These are phyloP conservation scores for Grantiella picta DNA, from an alignment of 2,113 vertebrate genomes.

Conservation along the genomic window DNA sequence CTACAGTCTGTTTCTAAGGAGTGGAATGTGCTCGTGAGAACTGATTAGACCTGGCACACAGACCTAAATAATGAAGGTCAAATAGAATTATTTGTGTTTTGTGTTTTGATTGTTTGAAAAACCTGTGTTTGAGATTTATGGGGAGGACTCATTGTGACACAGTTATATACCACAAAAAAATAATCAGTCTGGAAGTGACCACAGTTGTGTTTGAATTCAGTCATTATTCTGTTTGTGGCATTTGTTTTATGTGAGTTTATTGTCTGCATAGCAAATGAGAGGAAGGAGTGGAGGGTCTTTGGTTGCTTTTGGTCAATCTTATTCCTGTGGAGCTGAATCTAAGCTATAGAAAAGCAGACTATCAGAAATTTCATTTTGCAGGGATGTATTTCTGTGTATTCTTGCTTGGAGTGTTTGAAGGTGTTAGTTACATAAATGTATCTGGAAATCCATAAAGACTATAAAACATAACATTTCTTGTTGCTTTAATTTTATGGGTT, in stretches of 20 bases:
- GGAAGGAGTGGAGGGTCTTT: not conserved
- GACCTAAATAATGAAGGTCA: conserved; percentile 58
- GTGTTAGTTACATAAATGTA: not conserved
- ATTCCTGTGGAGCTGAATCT: not conserved
- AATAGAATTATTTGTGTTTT: not conserved
- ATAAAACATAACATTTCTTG: not conserved
- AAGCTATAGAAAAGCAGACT: not conserved
- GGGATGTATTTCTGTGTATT: not conserved
- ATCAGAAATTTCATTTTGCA: not conserved
- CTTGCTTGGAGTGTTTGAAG: not conserved
- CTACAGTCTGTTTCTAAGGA: conserved; percentile 31
- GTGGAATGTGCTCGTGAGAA: conserved; percentile 1
- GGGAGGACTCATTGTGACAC: not conserved
- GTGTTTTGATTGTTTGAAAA: conserved; percentile 11
- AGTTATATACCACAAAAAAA: not conserved
- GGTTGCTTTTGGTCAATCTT: not conserved
- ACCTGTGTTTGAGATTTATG: not conserved
- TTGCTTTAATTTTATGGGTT: not conserved
- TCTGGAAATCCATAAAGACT: not conserved
- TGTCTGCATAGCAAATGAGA: not conserved
- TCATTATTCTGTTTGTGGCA: not conserved
- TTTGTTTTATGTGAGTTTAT: not conserved
- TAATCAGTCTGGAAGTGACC: not conserved
- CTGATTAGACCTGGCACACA: conserved; percentile 50
- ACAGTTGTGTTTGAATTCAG: not conserved